Evolutionary conservation across 2,888 invertebrate species (phyloP).

Genomic region (Limnephilus marmoratus): DNA sequence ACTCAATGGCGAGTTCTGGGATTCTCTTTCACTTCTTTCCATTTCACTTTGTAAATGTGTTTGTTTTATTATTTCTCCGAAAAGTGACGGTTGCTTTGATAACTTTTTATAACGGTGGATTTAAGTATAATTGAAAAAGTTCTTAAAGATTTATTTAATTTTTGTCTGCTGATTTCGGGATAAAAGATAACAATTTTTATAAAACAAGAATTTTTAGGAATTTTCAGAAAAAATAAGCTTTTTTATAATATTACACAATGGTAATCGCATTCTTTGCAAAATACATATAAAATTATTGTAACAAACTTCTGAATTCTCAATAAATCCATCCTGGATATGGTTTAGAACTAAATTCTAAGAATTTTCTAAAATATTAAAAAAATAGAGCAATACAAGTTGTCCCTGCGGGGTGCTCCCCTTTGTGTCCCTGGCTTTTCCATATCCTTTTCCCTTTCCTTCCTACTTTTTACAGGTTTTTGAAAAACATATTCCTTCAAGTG

Average conservation of each 20-base stretch:
- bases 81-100: conserved; percentile 36
- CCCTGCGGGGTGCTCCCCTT: background rate
- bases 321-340: too few species aligned
- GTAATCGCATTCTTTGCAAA: background rate
- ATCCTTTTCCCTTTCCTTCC: background rate
- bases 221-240: background rate
- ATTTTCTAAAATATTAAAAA: background rate
- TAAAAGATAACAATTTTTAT: background rate
- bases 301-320: too few species aligned
- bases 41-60: conserved; percentile 38
- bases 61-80: conserved; percentile 35
- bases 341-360: background rate
- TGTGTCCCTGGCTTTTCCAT: background rate
- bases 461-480: background rate
- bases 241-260: background rate
- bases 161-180: background rate
- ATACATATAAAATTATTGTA: too few species aligned
- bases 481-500: too few species aligned
- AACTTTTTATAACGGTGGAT: conserved; percentile 19
- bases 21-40: conserved; percentile 46
- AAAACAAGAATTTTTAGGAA: background rate
- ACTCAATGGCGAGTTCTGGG: conserved; percentile 34
- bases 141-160: background rate
- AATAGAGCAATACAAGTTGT: background rate
- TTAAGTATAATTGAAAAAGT: conserved; percentile 31